phyloP scores from a whole-genome alignment of 2,797 vertebrate genomes.

The Malacoctenus gilli region DNA sequence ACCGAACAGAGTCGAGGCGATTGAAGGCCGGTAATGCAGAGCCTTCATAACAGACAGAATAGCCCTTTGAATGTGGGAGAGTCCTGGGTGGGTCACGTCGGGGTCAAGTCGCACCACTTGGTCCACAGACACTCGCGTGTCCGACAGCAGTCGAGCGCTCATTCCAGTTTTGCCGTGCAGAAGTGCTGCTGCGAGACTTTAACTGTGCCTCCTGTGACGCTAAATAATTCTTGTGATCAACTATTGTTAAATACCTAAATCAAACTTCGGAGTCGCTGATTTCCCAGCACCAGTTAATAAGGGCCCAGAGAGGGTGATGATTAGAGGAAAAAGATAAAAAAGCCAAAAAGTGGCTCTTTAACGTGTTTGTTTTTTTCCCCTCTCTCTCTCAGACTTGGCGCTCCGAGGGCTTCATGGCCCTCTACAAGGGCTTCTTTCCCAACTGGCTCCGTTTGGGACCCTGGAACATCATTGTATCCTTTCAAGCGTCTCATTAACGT shows the following conservation, averaged over 20 bases:
- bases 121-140: too few relatives aligned
- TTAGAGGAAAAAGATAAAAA: constrained; percentile 27
- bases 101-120: too few relatives aligned
- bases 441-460: constrained; percentile 98
- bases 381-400: constrained; percentile 91
- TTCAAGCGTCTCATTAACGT: constrained; percentile 52
- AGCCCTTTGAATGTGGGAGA: too few relatives aligned
- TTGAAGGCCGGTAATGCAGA: too few relatives aligned
- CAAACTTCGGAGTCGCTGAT: constrained; percentile 3
- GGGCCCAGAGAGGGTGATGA: constrained; percentile 8
- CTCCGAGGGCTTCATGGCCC: constrained; percentile 93
- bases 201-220: background rate
- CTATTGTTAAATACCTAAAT: constrained; percentile 5
- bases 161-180: too few relatives aligned
- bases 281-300: background rate
- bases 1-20: too few relatives aligned
- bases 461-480: constrained; percentile 99
- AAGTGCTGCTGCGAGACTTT: too few relatives aligned
- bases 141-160: too few relatives aligned
- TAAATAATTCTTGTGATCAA: constrained; percentile 8
- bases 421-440: constrained; percentile 98
- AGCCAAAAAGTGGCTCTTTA: constrained; percentile 28
- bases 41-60: too few relatives aligned
- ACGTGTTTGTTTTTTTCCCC: constrained; percentile 42
- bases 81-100: too few relatives aligned